Base-by-base conservation (phyloP, 2,797 vertebrate species). In the Syngnathus acus region DNA sequence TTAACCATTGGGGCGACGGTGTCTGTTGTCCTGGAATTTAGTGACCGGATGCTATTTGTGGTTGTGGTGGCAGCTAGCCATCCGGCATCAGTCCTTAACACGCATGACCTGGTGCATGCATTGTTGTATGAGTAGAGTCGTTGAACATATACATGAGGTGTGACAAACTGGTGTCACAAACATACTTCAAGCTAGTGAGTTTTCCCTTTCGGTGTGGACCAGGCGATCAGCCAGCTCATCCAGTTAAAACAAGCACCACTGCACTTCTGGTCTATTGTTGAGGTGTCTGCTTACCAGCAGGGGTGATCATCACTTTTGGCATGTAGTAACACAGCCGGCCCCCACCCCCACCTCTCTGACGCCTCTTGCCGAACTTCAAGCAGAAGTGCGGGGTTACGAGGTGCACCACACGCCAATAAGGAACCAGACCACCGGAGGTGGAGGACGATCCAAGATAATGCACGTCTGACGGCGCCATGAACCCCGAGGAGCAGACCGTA, bases 401-500 rank as follows among this genome's bases (percentile, higher is more conserved):
- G 86, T 89, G 78, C 85, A 84, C 78, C 74, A 72, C 81, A 81
- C 83, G 85, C 81, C 74, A 74, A 91, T 86, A 87, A 85, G 82
- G 87, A 90, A 87, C 84, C 88, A 67, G 78, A 38, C 51, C 10
- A 21, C 72, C 77, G 75, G 76, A 72, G 73, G 26, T 68, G 73
- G 69, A 60, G 39, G n/a, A 5, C 69, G 74, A 89, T 83, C 54
- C 70, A 79, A 78, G 78, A 79, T 73, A 47, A 82, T 86, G 79
- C 51, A 66, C 68, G 57, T 80, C 66, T 70, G 14, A 76, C 51
- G 81, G 82, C 76, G 26, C 73, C 4, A 99, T 99, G 97, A 99
- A 97, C 90, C 93, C 94, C 68, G 95, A 98, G 87, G 97, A 99
- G 80, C 94, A 92, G 80, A 89, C 91, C 0, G 95, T 99, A 80